Evolutionary conservation across 2,113 vertebrate genomes (phyloP).

Genomic region (Phalacrocorax carbo): DNA sequence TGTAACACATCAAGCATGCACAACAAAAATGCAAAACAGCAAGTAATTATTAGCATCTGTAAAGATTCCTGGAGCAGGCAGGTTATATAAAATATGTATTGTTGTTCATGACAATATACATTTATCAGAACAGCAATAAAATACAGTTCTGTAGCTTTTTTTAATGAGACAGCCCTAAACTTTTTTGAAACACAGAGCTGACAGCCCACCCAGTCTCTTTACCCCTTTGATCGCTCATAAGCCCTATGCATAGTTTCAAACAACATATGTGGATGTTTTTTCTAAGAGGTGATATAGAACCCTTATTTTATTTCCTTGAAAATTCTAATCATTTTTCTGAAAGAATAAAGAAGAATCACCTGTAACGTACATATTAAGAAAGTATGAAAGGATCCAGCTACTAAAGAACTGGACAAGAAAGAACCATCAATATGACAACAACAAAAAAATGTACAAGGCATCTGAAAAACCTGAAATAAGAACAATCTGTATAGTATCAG

Average conservation of each 20-base stretch:
- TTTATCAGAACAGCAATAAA: not conserved
- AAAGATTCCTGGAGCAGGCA: not conserved
- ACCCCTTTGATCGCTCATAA: not conserved
- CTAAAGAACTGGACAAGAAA: not conserved
- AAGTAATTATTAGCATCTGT: not conserved
- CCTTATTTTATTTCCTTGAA: not conserved
- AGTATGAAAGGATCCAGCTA: not conserved
- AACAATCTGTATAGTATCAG: not conserved
- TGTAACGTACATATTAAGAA: not conserved
- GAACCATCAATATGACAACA: not conserved
- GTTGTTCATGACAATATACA: not conserved
- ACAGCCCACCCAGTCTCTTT: not conserved
- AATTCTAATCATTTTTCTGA: not conserved
- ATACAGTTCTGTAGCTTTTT: not conserved
- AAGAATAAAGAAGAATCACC: not conserved
- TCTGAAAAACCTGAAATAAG: not conserved
- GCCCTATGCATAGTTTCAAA: not conserved
- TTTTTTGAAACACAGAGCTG: not conserved
- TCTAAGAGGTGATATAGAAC: not conserved
- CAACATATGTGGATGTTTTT: not conserved
- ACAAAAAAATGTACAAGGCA: not conserved
- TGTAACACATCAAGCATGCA: not conserved
- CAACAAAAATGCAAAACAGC: not conserved
- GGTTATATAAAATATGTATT: not conserved
- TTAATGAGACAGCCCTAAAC: not conserved